Evolutionary conservation across 2,888 invertebrate species (phyloP).

Genomic region (Xylota segnis): DNA sequence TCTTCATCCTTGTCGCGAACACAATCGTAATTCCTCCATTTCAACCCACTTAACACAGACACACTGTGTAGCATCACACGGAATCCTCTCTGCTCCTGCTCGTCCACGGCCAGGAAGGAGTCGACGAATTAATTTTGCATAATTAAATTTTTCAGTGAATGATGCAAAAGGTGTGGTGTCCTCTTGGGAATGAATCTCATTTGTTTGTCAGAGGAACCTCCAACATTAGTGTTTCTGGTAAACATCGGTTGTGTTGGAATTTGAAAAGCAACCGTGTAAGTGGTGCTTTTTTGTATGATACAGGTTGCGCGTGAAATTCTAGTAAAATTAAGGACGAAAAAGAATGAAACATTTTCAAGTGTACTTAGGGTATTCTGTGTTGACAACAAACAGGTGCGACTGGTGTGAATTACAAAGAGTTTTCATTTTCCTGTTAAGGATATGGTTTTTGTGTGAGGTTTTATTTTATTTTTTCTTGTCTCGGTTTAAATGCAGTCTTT

Average conservation of each 20-base stretch:
- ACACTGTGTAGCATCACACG: no score
- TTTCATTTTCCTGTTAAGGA: no score
- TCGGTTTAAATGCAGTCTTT: neutral
- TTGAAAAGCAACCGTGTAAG: neutral
- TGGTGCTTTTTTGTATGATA: no score
- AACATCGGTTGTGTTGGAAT: neutral
- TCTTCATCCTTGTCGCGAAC: no score
- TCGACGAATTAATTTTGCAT: neutral
- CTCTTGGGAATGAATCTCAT: constrained; percentile 7
- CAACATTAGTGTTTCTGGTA: neutral
- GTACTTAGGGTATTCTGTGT: neutral
- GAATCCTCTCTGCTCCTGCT: no score
- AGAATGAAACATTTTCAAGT: constrained; percentile 6
- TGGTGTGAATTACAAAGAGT: no score
- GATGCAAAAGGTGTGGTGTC: neutral
- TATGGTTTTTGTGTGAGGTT: neutral
- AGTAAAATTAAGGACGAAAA: neutral
- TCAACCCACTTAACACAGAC: no score
- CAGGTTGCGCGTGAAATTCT: no score
- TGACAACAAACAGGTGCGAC: no score
- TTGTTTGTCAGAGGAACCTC: neutral
- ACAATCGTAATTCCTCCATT: no score
- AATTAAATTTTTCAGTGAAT: constrained; percentile 9
- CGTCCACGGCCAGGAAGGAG: neutral
- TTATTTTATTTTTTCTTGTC: neutral